A percentile compares a stretch with the other conserved stretches of the same genome.
Evolutionary conservation across 2,797 vertebrate species (phyloP).

Genomic region (Geotrypetes seraphini): DNA sequence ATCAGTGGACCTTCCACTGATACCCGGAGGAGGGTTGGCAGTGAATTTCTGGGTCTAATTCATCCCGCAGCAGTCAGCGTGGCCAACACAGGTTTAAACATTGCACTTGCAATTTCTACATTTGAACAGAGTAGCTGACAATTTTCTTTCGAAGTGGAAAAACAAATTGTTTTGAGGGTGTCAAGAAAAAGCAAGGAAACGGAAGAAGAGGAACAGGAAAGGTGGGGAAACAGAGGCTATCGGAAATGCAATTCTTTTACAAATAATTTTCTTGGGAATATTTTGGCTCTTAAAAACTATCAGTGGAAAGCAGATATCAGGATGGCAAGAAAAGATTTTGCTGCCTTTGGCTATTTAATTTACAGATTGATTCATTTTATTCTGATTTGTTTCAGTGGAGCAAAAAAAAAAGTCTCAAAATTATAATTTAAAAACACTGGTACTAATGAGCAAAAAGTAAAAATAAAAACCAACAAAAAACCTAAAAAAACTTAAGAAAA

Average conservation of each 20-base stretch:
- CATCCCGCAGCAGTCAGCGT: no score
- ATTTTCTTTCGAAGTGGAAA: slow-evolving; percentile 5
- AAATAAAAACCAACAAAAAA: slow-evolving; percentile 88
- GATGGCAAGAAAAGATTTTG: slow-evolving; percentile 99
- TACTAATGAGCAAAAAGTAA: slow-evolving; percentile 32
- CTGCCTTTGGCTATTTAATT: slow-evolving; percentile 81
- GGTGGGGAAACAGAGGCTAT: slow-evolving; percentile 4
- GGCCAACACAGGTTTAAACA: no score
- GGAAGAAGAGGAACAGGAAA: slow-evolving; percentile 14
- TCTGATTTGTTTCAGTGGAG: slow-evolving; percentile 53
- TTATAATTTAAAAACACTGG: slow-evolving; percentile 19
- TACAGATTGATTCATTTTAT: slow-evolving; percentile 59
- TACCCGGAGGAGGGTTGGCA: no score
- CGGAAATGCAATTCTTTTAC: slow-evolving; percentile 56
- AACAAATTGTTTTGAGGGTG: slow-evolving; percentile 30
- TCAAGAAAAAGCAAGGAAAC: slow-evolving; percentile 13
- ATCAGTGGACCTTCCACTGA: no score
- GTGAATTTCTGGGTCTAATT: no score
- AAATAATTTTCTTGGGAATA: slow-evolving; percentile 95
- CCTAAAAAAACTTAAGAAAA: slow-evolving; percentile 23
- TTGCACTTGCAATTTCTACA: no score
- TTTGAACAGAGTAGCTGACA: slow-evolving; percentile 31
- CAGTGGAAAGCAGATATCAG: slow-evolving; percentile 26
- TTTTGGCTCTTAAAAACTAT: no score
- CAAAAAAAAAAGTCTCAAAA: slow-evolving; percentile 40